Conservation (phyloP, 2,113 vertebrate genomes). For the Peromyscus polionotus region DNA sequence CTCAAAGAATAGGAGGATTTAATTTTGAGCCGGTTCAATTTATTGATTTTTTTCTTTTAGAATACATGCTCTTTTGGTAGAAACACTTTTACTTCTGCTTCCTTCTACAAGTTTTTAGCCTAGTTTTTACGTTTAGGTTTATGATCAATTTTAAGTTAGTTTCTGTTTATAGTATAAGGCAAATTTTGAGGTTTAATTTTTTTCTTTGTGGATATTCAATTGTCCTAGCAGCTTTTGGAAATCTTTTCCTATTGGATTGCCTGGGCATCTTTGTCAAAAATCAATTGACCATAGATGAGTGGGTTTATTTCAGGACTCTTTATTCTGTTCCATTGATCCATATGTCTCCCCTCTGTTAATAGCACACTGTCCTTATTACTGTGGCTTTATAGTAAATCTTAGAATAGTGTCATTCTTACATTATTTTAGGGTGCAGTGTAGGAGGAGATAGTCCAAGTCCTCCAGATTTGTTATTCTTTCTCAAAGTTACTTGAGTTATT, state of each 20-base stretch:
- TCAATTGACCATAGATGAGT: slow-evolving; percentile 51
- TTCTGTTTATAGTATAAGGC: slow-evolving; percentile 41
- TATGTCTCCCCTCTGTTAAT: slow-evolving; percentile 52
- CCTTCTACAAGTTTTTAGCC: slow-evolving; percentile 39
- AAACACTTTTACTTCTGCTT: slow-evolving; percentile 1
- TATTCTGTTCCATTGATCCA: slow-evolving; percentile 58
- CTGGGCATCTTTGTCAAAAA: slow-evolving; percentile 65
- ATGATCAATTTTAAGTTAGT: slow-evolving; percentile 62
- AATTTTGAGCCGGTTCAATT: slow-evolving; percentile 28
- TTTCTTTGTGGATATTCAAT: slow-evolving; percentile 55
- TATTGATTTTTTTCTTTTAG: not conserved
- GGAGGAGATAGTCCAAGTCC: slow-evolving; percentile 58
- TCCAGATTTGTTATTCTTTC: slow-evolving; percentile 66
- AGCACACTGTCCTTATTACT: slow-evolving; percentile 57
- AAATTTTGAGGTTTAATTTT: slow-evolving; percentile 50
- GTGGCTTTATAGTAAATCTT: slow-evolving; percentile 64
- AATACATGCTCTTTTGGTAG: not conserved
- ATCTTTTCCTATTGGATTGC: slow-evolving; percentile 33
- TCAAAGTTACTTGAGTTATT: slow-evolving; percentile 59
- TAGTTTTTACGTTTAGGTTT: slow-evolving; percentile 41
- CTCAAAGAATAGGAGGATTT: slow-evolving; percentile 3
- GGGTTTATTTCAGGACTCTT: slow-evolving; percentile 57
- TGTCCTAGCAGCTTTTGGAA: slow-evolving; percentile 58
- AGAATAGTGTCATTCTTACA: slow-evolving; percentile 52
- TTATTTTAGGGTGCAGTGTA: slow-evolving; percentile 64